phyloP scores from a whole-genome alignment of 2,888 invertebrate species.

The Cremastinae sp. region DNA sequence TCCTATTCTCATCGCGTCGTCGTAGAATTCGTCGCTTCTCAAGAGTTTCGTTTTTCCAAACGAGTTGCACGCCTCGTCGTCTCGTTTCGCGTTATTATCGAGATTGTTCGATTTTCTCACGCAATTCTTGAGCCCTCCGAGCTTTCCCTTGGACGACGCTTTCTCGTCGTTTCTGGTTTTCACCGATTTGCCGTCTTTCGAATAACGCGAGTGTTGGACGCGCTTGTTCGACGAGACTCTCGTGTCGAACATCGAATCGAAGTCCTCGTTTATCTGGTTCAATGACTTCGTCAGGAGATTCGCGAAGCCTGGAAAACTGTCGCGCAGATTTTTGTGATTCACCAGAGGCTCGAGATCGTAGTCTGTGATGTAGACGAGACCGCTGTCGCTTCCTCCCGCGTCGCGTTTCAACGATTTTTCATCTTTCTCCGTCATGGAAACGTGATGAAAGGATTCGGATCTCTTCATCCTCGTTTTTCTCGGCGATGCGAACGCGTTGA shows the following conservation, averaged over 20 bases:
- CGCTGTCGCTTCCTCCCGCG: slow-evolving; percentile 79
- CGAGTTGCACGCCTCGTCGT: slow-evolving; percentile 64
- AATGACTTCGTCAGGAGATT: slow-evolving; percentile 86
- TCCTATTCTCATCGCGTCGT: slow-evolving; percentile 62
- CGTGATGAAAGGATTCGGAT: slow-evolving; percentile 78
- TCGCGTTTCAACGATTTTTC: slow-evolving; percentile 7
- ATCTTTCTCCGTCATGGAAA: slow-evolving; percentile 63
- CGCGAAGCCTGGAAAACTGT: background rate
- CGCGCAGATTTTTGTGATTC: slow-evolving; percentile 39
- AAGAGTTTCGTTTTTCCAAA: slow-evolving; percentile 64
- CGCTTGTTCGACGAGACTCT: slow-evolving; percentile 23
- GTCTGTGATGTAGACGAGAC: slow-evolving; percentile 77
- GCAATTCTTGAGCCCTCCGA: slow-evolving; percentile 51
- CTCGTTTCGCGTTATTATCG: slow-evolving; percentile 52
- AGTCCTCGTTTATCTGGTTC: slow-evolving; percentile 88
- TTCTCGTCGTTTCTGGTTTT: slow-evolving; percentile 63
- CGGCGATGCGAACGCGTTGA: slow-evolving; percentile 76
- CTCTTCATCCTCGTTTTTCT: slow-evolving; percentile 71
- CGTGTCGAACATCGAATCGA: slow-evolving; percentile 86
- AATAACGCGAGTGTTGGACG: slow-evolving; percentile 17
- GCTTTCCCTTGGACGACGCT: slow-evolving; percentile 46
- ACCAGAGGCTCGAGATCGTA: slow-evolving; percentile 72
- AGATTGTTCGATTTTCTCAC: slow-evolving; percentile 42
- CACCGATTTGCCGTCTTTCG: slow-evolving; percentile 41
- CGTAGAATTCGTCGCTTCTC: slow-evolving; percentile 74